Conservation (phyloP, 2,888 invertebrate species). For the Cremastinae sp. region DNA sequence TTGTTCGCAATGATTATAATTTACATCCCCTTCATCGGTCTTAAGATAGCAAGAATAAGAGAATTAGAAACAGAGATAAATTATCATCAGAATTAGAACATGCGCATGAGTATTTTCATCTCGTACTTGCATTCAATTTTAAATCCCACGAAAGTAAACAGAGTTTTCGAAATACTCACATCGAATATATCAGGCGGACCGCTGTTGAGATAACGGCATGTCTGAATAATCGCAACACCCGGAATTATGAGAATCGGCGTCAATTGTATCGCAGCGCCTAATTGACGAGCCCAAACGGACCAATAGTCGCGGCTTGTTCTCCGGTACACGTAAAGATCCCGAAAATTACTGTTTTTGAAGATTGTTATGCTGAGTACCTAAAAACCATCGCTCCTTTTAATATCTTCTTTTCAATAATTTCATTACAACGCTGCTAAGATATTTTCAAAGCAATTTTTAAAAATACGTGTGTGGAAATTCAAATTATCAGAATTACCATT, state of each 20-base stretch:
- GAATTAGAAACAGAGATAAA: conserved; percentile 55
- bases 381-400: no score
- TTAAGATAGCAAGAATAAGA: conserved; percentile 67
- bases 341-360: conserved; percentile 86
- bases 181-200: conserved; percentile 94
- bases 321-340: conserved; percentile 86
- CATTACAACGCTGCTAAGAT: no score
- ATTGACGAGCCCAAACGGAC: conserved; percentile 89
- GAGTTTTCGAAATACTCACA: conserved; percentile 82
- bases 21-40: conserved; percentile 77
- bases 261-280: conserved; percentile 88
- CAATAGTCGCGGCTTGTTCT: conserved; percentile 86
- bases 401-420: no score
- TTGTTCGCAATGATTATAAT: conserved; percentile 77
- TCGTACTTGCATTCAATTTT: no score
- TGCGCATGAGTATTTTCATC: not conserved
- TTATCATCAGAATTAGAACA: not conserved
- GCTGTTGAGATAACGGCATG: conserved; percentile 88
- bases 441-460: not conserved
- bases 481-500: no score
- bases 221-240: conserved; percentile 87
- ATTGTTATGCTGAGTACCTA: conserved; percentile 86
- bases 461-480: no score
- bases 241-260: conserved; percentile 89
- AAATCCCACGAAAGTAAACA: conserved; percentile 5